Evolutionary conservation across 2,888 invertebrate species (phyloP), one percentile per base, ranked within the genome.

Genomic region (Leptopilina syphax): DNA sequence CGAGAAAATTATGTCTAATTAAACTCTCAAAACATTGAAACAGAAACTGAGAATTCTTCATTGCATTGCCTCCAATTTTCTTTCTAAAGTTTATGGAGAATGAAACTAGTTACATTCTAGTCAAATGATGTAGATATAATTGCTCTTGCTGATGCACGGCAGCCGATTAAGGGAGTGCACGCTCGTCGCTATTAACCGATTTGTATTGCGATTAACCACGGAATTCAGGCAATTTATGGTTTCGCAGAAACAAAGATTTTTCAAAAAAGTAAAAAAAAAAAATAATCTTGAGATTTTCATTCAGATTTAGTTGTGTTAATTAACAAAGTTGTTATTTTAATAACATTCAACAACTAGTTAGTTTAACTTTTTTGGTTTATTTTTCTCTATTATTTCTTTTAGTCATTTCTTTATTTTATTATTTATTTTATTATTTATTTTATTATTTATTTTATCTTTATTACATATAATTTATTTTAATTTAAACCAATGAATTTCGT

Each of bases 61-160:
- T 63, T 44, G 44, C 63, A 24, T 63, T 63, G 63, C 63, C n/a
- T 8, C 18, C 9, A 63, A 63, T 63, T 24, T 63, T 73, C 54
- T 57, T 34, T 57, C 57, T 73, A 5, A 13, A 34, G 34, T 27
- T 13, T 34, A 57, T 34, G 34, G 67, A 44, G 67, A 67, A 34
- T 73, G 54, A 57, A 73, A 73, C 54, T 73, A 73, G 73, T 73
- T 73, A 73, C 54, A 73, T 57, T 34, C 73, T 50, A 73, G 73
- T 73, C 54, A 73, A 63, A 34, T 54, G 73, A 57, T 73, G 73
- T 57, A 73, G 34, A 63, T 54, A 27, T 73, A 73, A 73, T 73
- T 73, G 54, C 27, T n/a, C 54, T 34, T 34, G 73, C 73, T 73
- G 73, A 73, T 73, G 54, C 73, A 73, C 73, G 73, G 54, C 34